Evolutionary conservation across 2,888 invertebrate genomes (phyloP), one percentile per base, ranked within the genome.

Genomic region (Eucriotettix oculatus): DNA sequence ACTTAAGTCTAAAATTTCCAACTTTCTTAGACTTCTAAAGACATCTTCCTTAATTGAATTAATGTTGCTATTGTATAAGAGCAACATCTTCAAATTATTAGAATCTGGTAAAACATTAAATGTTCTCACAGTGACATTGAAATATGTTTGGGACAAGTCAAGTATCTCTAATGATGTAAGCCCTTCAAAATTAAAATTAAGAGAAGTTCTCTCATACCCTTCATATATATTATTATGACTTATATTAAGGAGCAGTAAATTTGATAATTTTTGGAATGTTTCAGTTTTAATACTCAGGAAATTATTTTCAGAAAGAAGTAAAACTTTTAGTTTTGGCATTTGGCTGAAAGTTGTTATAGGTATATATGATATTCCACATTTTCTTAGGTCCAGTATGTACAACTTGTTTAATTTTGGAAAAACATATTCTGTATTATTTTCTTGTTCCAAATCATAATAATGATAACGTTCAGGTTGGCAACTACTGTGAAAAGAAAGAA

Each of bases 1-100:
- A 0, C 81, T 80, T n/a, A 83, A 52, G 64, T 83, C 83, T 5
- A 83, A 67, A 0, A 71, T 72, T 60, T 71, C 73, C 0, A 83
- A 60, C 0, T 71, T 70, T 0, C 76, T 78, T 40, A 66, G 58
- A 0, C 70, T 70, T 7, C 68, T 69, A 56, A 83, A 80, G 1
- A 75, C 66, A 0, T 68, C 66, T 10, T 70, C 67, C 0, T 2
- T 29, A 5, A 80, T 66, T 48, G 68, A 67, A 16, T 43, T 53
- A 14, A 61, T 64, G 0, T 73, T 72, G 0, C 78, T 73, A 14
- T 76, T 71, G 61, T 82, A 82, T 2, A 77, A 67, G 48, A 75
- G 76, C 0, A 77, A 66, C 48, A 70, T 70, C 54, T 70, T 68
- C 1, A 77, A 56, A n/a, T 67, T 29, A 29, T 29, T 70, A 1